A percentile compares a stretch with the other conserved stretches of the same genome.
phyloP scores from a whole-genome alignment of 2,797 vertebrate species.

The Poecilia velifera region DNA sequence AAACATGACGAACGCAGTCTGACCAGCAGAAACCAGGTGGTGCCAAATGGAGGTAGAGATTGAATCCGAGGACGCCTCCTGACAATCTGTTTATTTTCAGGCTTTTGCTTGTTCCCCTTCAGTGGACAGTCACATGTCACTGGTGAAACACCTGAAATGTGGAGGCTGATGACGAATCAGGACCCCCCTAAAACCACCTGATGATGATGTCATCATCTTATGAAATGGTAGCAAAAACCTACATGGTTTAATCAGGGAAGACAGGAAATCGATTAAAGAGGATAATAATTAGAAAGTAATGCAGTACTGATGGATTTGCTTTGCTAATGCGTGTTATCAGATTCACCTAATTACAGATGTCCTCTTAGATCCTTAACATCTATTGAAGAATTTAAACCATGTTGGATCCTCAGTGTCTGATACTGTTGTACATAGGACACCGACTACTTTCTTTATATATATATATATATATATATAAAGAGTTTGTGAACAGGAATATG shows the following conservation, averaged over 20 bases:
- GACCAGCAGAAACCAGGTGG: conserved; percentile 27
- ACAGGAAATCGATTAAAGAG: not conserved
- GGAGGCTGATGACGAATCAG: conserved; percentile 7
- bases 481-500: not conserved
- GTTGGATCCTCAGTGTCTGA: not conserved
- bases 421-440: not conserved
- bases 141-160: conserved; percentile 34
- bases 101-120: conserved; percentile 5
- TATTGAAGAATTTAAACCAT: no score
- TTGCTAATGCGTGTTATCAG: not conserved
- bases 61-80: conserved; percentile 33
- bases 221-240: not conserved
- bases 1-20: conserved; percentile 6
- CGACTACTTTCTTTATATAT: not conserved
- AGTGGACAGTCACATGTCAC: conserved; percentile 37
- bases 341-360: not conserved
- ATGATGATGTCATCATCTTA: not conserved
- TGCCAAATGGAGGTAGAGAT: conserved; percentile 51
- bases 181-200: conserved; percentile 28
- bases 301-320: no score
- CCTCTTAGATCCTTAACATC: no score
- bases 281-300: no score
- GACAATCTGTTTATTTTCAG: conserved; percentile 18
- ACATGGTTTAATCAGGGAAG: not conserved
- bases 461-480: no score